These are phyloP conservation scores for Mustelus asterias DNA, from an alignment of 2,113 vertebrate species.

Conservation along the genomic window DNA sequence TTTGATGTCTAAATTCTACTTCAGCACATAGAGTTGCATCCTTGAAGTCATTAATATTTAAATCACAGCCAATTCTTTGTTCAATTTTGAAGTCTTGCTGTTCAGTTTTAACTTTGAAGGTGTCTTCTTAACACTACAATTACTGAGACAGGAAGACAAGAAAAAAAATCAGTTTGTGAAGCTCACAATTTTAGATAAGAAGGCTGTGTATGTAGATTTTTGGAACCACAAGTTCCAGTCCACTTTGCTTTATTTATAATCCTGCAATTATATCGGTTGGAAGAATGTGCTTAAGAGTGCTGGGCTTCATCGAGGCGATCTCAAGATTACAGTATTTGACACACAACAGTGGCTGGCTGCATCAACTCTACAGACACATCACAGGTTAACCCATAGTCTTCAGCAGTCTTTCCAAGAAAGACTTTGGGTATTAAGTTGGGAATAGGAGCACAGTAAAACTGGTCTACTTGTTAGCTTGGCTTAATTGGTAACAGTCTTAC, in stretches of 20 bases:
- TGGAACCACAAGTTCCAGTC: neutral
- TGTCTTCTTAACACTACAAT: neutral
- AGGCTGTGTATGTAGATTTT: neutral
- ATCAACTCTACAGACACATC: neutral
- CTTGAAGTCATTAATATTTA: neutral
- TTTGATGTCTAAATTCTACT: neutral
- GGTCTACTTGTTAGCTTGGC: neutral
- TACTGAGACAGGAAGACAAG: neutral
- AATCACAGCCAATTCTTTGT: neutral
- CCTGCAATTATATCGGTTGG: neutral
- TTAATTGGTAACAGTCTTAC: neutral
- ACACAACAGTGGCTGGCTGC: neutral
- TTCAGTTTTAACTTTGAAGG: neutral
- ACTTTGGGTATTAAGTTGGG: neutral
- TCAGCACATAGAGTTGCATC: neutral
- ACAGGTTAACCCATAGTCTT: neutral
- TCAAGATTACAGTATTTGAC: neutral
- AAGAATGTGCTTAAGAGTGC: neutral
- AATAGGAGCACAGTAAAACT: neutral
- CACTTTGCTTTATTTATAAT: neutral
- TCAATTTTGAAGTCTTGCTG: neutral
- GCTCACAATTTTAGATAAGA: neutral
- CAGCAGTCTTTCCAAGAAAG: neutral
- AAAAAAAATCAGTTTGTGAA: neutral
- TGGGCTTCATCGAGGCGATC: neutral